Evolutionary conservation across 2,797 vertebrate genomes (phyloP).

Genomic region (Crypturellus tataupa): DNA sequence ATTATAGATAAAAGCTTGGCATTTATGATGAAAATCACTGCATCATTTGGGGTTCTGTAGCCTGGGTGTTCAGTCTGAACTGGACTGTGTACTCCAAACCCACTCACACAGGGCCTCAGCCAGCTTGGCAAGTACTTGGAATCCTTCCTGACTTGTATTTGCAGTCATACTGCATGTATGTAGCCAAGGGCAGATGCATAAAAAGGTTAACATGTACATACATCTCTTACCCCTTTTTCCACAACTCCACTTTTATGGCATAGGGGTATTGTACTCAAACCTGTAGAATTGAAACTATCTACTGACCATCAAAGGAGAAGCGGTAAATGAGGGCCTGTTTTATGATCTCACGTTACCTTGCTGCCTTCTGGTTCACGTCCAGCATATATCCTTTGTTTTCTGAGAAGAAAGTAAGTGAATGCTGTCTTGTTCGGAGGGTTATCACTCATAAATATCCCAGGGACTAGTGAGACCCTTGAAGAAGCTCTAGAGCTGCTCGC

Average conservation of each 20-base stretch:
- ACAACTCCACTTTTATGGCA: not conserved
- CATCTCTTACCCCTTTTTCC: not conserved
- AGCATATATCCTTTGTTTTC: not conserved
- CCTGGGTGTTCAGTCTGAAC: not conserved
- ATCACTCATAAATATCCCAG: not conserved
- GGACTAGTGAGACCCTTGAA: not conserved
- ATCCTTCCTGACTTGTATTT: not conserved
- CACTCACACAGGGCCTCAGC: not conserved
- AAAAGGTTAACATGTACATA: not conserved
- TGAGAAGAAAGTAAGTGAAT: not conserved
- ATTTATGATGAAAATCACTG: not conserved
- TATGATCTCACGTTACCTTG: not conserved
- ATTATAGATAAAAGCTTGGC: not conserved
- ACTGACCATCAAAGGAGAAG: not conserved
- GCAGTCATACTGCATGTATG: not conserved
- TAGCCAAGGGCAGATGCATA: not conserved
- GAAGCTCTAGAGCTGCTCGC: not conserved
- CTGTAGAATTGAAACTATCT: not conserved
- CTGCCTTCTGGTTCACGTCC: not conserved
- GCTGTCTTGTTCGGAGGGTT: not conserved
- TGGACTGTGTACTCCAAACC: too few relatives aligned
- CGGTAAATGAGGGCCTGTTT: not conserved
- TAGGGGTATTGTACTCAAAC: not conserved
- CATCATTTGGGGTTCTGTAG: not conserved
- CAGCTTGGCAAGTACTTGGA: not conserved